Evolutionary conservation across 2,113 vertebrate genomes (phyloP), one percentile per base, ranked within the genome.

Genomic region (Apeltes quadracus): DNA sequence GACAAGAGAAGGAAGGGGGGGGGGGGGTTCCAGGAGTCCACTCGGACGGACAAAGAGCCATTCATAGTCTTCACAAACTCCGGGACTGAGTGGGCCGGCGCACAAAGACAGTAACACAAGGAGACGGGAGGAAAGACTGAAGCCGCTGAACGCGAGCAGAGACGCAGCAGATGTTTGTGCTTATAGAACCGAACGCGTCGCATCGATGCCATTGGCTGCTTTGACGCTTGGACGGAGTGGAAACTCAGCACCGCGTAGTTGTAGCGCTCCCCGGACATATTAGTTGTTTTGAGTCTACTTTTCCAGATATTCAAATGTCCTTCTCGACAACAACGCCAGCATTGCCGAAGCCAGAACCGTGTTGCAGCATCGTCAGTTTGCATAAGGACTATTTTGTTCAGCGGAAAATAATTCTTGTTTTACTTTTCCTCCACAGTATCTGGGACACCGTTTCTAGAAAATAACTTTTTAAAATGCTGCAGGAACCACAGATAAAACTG

Each of bases 21-120:
- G 75, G 29, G 29, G 29, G 2, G 29, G 29, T n/a, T n/a, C 29
- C 29, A 5, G 29, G 29, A 5, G 29, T 29, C 29, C 5, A 5
- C 29, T 29, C n/a, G n/a, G n/a, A 56, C 22, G 3, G 43, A 91
- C 84, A 89, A 85, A 83, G 78, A 25, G 46, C 56, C 75, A 82
- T 89, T 90, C 72, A 85, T 51, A 13, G 53, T 50, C 67, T 32
- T 32, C 59, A 74, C 74, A 82, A 54, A 50, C 27, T 48, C 22
- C 58, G 20, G 75, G 36, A n/a, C 57, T 53, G 70, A 80, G 25
- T 36, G 46, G 13, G 36, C 9, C 11, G 54, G 32, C 3, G 50
- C 71, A 73, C 68, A 73, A 76, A 80, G 69, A 55, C 59, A 44
- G 53, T 14, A 61, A 76, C 29, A 68, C n/a, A 55, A 57, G 41